Conservation (phyloP, 2,113 vertebrate genomes). For the Pleuronectes platessa region DNA sequence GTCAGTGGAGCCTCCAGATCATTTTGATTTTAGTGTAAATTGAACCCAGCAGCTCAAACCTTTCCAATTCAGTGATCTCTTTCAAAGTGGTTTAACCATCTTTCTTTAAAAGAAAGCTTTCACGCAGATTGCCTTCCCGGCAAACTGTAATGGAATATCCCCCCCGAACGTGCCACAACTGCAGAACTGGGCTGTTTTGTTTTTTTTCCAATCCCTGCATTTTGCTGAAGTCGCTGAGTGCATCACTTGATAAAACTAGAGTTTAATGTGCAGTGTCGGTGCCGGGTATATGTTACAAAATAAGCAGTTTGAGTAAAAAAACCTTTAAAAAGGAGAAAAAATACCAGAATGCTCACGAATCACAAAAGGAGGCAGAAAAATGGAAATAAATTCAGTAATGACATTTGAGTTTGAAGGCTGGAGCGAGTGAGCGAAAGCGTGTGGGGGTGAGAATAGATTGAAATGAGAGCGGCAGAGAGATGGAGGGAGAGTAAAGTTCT, state of each 20-base stretch:
- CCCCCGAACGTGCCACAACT: constrained; percentile 21
- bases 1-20: not conserved
- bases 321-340: constrained; percentile 8
- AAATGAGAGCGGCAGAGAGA: constrained; percentile 39
- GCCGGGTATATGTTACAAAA: constrained; percentile 3
- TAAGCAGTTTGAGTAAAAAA: not conserved
- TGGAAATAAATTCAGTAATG: constrained; percentile 40
- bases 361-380: constrained; percentile 13
- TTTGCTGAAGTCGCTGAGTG: constrained; percentile 12
- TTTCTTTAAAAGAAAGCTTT: constrained; percentile 15
- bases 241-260: constrained; percentile 33
- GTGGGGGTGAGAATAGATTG: constrained; percentile 32
- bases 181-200: constrained; percentile 9
- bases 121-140: constrained; percentile 22
- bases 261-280: constrained; percentile 35
- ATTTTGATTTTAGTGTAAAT: constrained; percentile 13
- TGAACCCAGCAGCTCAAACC: constrained; percentile 9
- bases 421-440: constrained; percentile 20
- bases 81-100: constrained; percentile 6
- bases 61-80: constrained; percentile 26
- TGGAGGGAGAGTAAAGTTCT: constrained; percentile 67
- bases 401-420: constrained; percentile 51
- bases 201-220: constrained; percentile 1
- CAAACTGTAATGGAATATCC: constrained; percentile 38
- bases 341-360: constrained; percentile 7